These are phyloP conservation scores for Pampus argenteus DNA, from an alignment of 2,797 vertebrate genomes.

Conservation along the genomic window DNA sequence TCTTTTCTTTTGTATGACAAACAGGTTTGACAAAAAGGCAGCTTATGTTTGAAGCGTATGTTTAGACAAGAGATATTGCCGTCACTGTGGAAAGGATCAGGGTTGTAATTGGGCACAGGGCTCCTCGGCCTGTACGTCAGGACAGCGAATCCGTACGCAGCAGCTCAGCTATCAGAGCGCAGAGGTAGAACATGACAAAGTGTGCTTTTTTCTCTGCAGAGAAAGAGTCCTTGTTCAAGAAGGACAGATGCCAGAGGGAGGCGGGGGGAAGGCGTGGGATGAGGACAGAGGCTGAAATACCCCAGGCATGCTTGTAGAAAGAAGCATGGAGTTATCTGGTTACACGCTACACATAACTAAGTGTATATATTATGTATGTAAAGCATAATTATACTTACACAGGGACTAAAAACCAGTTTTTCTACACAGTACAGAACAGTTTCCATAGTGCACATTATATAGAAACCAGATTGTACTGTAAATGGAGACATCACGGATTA, in stretches of 20 bases:
- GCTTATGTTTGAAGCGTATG: constrained; percentile 30
- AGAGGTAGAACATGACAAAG: constrained; percentile 80
- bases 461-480: constrained; percentile 18
- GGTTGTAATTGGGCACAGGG: constrained; percentile 42
- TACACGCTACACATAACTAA: constrained; percentile 28
- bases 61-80: constrained; percentile 27
- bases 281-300: constrained; percentile 62
- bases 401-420: too few species aligned
- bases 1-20: constrained; percentile 41
- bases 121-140: constrained; percentile 57
- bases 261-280: constrained; percentile 57
- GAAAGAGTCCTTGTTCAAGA: constrained; percentile 76
- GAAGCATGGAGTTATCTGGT: constrained; percentile 42
- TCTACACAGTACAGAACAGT: not conserved
- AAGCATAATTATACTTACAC: not conserved
- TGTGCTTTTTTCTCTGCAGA: constrained; percentile 66
- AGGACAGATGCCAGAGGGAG: constrained; percentile 68
- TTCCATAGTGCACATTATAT: constrained; percentile 4
- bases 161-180: constrained; percentile 46
- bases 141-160: constrained; percentile 65
- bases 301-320: constrained; percentile 53
- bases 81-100: constrained; percentile 11
- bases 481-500: not conserved
- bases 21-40: constrained; percentile 58
- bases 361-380: constrained; percentile 7